Conservation (phyloP, 2,113 vertebrate genomes). For the Gymnarchus niloticus region DNA sequence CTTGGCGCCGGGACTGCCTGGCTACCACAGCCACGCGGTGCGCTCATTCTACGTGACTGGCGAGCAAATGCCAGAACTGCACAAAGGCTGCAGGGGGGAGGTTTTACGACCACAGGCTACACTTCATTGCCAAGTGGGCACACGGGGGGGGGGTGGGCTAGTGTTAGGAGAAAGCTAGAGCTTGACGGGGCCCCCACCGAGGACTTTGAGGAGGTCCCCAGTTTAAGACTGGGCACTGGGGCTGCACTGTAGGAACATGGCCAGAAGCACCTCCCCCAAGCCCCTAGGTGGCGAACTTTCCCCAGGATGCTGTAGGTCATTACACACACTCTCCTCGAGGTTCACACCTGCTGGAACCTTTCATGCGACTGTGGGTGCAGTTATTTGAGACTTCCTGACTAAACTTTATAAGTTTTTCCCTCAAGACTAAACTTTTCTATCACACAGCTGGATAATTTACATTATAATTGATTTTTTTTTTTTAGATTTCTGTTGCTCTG, state of each 20-base stretch:
- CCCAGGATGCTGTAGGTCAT: neutral
- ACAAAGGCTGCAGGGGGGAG: neutral
- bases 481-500: neutral
- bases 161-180: too few species aligned
- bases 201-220: neutral
- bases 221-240: neutral
- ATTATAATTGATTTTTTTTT: neutral
- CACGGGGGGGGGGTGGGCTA: too few species aligned
- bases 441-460: neutral
- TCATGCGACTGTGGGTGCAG: neutral
- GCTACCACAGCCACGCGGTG: constrained; percentile 31
- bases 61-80: constrained; percentile 6
- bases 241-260: neutral
- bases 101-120: neutral
- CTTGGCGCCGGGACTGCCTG: constrained; percentile 31
- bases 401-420: neutral
- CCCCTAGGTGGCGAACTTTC: neutral
- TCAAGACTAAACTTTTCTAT: neutral
- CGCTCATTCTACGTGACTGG: constrained; percentile 48
- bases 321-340: neutral
- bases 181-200: neutral
- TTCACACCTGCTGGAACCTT: neutral
- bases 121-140: too few species aligned
- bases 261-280: neutral
- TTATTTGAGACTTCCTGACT: neutral